Evolutionary conservation across 2,888 invertebrate genomes (phyloP).

Genomic region (Rhagonycha fulva): DNA sequence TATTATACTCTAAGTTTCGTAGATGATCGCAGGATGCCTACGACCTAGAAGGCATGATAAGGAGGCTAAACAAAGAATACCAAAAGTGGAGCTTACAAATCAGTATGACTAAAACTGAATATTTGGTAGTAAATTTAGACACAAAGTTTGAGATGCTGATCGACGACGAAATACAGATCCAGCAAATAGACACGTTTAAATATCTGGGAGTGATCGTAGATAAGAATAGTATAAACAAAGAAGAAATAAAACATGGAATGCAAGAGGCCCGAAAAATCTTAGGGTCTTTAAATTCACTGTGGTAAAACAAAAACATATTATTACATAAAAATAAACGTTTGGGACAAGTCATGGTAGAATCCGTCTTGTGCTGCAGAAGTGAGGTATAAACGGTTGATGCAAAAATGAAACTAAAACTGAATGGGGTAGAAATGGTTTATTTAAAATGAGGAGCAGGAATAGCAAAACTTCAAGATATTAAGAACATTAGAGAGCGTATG

Average conservation of each 20-base stretch:
- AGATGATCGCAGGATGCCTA: no score
- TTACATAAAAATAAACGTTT: not conserved
- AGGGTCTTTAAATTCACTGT: conserved; percentile 4
- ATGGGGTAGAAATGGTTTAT: no score
- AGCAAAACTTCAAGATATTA: no score
- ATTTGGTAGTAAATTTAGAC: conserved; percentile 4
- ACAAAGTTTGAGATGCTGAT: no score
- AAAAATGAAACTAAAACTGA: not conserved
- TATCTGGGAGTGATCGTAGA: not conserved
- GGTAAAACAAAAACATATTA: conserved; percentile 10
- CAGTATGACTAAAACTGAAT: conserved; percentile 15
- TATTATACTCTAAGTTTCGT: no score
- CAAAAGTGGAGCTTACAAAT: conserved; percentile 15
- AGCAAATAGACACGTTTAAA: conserved; percentile 7
- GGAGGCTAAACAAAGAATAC: not conserved
- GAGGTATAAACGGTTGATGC: not conserved
- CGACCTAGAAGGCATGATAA: no score
- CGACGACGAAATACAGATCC: not conserved
- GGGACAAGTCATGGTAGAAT: conserved; percentile 3
- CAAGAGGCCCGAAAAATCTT: not conserved
- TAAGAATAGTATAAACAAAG: not conserved
- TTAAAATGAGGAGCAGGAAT: no score
- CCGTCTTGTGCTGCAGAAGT: not conserved
- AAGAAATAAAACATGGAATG: conserved; percentile 4
- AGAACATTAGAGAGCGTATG: no score